Conservation (phyloP, 2,888 invertebrate genomes). For the Drosophila paucipuncta region DNA sequence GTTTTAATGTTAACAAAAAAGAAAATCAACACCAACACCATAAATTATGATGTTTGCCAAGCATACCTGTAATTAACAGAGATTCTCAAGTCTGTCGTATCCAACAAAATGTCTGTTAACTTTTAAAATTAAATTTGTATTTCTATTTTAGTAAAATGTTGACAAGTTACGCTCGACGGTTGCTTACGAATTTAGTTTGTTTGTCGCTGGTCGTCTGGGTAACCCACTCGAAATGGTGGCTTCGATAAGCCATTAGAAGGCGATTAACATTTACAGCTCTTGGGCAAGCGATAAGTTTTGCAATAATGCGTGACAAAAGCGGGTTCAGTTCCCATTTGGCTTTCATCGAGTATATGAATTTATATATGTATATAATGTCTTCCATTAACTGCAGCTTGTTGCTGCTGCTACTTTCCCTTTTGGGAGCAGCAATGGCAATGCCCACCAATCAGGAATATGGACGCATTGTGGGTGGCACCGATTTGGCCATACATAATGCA, state of each 20-base stretch:
- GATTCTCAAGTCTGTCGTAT: background rate
- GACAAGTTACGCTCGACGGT: background rate
- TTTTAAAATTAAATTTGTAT: background rate
- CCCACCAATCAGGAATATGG: constrained; percentile 33
- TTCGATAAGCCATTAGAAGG: constrained; percentile 49
- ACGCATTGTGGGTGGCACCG: constrained; percentile 78
- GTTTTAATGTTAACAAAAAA: background rate
- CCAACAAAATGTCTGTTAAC: background rate
- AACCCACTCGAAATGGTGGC: constrained; percentile 32
- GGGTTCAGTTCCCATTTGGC: constrained; percentile 41
- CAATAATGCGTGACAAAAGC: constrained; percentile 12
- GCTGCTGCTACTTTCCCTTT: constrained; percentile 12
- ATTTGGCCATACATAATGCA: constrained; percentile 63
- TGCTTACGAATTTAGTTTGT: constrained; percentile 33
- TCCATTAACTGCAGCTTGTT: background rate
- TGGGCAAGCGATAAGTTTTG: constrained; percentile 35
- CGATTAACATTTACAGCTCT: constrained; percentile 68
- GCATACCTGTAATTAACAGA: background rate
- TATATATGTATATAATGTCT: background rate
- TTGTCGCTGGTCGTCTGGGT: constrained; percentile 64
- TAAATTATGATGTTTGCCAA: background rate
- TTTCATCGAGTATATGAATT: background rate
- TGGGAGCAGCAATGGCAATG: background rate
- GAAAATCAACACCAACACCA: background rate
- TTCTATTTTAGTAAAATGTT: background rate